Percentiles rank a stretch among this genome's conserved stretches.
phyloP scores from a whole-genome alignment of 2,113 vertebrate species.

The Lates calcarifer region DNA sequence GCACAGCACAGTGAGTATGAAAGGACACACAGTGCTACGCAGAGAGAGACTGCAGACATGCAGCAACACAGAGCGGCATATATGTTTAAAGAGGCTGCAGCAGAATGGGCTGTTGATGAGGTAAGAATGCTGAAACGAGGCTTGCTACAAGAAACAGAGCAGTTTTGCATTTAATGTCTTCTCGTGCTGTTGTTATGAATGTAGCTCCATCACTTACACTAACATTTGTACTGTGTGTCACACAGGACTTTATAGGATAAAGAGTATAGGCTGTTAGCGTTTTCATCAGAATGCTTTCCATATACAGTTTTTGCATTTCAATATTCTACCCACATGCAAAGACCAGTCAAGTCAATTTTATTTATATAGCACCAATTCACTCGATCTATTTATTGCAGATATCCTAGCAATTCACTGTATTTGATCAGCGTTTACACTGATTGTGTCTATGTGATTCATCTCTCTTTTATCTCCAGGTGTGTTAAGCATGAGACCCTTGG shows the following conservation, averaged over 20 bases:
- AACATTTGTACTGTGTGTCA: constrained; percentile 14
- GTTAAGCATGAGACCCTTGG: constrained; percentile 25
- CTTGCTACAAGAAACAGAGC: constrained; percentile 1
- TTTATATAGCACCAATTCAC: no score
- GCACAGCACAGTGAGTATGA: constrained; percentile 69
- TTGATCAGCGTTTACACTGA: not conserved
- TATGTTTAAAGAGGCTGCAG: constrained; percentile 72
- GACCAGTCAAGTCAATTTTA: no score
- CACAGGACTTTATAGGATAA: not conserved
- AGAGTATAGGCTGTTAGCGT: not conserved
- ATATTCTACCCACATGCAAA: not conserved
- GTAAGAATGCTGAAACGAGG: constrained; percentile 63
- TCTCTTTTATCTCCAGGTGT: constrained; percentile 40
- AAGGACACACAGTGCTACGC: constrained; percentile 63
- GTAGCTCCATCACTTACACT: not conserved
- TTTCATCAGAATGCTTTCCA: not conserved
- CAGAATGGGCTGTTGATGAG: constrained; percentile 58
- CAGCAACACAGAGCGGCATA: constrained; percentile 60
- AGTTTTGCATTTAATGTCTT: not conserved
- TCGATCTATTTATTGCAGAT: constrained; percentile 7
- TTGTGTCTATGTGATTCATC: constrained; percentile 7
- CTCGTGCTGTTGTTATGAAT: constrained; percentile 23
- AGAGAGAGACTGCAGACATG: constrained; percentile 73
- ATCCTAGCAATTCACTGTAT: not conserved
- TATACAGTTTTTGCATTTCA: constrained; percentile 8